Evolutionary conservation across 2,113 vertebrate species (phyloP).

Genomic region (Melanerpes formicivorus): DNA sequence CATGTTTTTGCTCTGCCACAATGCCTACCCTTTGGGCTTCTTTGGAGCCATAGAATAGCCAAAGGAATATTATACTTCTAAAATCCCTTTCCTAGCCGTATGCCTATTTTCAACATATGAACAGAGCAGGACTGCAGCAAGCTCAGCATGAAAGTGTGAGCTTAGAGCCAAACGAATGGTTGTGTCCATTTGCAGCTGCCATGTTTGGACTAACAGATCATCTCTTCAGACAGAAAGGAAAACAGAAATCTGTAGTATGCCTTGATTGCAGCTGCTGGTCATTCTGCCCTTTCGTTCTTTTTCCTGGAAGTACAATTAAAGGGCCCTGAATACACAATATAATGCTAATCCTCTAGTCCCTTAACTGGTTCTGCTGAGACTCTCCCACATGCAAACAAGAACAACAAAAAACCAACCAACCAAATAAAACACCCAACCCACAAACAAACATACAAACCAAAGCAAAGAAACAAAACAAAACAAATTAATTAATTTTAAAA

Average conservation of each 20-base stretch:
- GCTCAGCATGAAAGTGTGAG: neutral
- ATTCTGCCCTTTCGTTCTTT: neutral
- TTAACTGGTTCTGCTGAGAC: neutral
- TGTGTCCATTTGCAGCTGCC: neutral
- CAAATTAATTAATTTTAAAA: neutral
- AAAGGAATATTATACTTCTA: neutral
- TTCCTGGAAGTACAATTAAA: neutral
- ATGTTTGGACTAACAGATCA: neutral
- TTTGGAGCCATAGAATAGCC: neutral
- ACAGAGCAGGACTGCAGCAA: neutral
- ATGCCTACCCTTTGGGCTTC: neutral
- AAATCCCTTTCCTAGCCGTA: neutral
- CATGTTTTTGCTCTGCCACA: neutral
- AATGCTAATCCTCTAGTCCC: neutral
- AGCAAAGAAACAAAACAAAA: neutral
- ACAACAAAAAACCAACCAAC: neutral
- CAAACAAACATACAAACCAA: neutral
- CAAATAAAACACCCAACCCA: neutral
- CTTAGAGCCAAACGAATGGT: neutral
- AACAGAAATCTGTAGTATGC: neutral
- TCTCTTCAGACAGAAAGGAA: neutral
- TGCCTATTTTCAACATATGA: neutral
- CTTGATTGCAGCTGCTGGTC: neutral
- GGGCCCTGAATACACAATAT: neutral
- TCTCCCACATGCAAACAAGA: neutral